Conservation (phyloP, 2,888 invertebrate genomes). For the Nomada flava region DNA sequence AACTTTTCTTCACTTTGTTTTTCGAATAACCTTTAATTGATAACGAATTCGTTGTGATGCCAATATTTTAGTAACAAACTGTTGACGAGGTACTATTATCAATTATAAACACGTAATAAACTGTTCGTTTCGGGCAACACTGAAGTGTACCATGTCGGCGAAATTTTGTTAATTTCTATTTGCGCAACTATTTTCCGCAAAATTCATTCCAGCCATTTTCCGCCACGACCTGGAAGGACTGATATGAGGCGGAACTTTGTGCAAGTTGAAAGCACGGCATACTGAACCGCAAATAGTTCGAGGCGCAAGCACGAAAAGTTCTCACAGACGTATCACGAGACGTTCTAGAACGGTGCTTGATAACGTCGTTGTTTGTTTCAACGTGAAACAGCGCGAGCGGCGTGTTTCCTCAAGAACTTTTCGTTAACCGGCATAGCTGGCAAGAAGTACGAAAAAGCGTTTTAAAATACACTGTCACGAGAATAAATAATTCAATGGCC, state of each 20-base stretch:
- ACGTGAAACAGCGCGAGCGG: slow-evolving; percentile 31
- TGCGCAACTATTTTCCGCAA: slow-evolving; percentile 39
- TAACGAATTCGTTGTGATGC: background rate
- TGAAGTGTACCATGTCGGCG: slow-evolving; percentile 7
- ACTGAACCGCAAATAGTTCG: slow-evolving; percentile 65
- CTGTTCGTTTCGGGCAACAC: slow-evolving; percentile 12
- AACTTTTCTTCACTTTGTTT: background rate
- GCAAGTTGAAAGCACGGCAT: slow-evolving; percentile 61
- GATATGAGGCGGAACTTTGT: slow-evolving; percentile 62
- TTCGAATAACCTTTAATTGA: background rate
- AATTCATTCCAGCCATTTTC: slow-evolving; percentile 41
- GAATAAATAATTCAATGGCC: background rate
- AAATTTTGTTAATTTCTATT: slow-evolving; percentile 51
- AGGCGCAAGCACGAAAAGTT: slow-evolving; percentile 60
- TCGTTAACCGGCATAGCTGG: slow-evolving; percentile 30
- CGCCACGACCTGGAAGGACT: slow-evolving; percentile 54
- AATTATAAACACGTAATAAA: slow-evolving; percentile 25
- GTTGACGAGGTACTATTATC: slow-evolving; percentile 19
- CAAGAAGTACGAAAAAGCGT: slow-evolving; percentile 28
- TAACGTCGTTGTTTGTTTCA: slow-evolving; percentile 65
- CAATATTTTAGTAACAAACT: slow-evolving; percentile 27
- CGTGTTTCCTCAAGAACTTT: slow-evolving; percentile 59
- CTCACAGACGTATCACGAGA: slow-evolving; percentile 67
- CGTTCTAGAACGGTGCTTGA: slow-evolving; percentile 64
- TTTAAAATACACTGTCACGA: background rate